Conservation (phyloP, 2,113 vertebrate species). For the Arenaria interpres region DNA sequence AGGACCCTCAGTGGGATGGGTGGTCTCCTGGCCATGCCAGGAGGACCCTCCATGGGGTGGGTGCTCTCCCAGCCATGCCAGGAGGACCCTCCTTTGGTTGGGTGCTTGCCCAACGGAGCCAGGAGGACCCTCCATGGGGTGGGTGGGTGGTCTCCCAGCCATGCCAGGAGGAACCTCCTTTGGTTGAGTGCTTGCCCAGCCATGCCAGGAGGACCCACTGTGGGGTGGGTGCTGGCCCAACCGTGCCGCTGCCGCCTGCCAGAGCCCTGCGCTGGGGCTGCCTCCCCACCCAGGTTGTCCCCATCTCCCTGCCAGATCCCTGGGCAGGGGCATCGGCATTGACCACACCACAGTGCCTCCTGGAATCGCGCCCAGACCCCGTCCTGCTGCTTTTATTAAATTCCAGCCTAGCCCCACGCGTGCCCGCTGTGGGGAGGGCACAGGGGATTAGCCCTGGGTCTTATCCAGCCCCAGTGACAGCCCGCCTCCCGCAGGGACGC, state of each 20-base stretch:
- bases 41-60: too few species aligned
- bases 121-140: not conserved
- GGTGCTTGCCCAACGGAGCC: too few species aligned
- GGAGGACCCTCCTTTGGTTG: too few species aligned
- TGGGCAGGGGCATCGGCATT: not conserved
- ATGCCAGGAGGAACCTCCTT: not conserved
- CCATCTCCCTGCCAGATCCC: not conserved
- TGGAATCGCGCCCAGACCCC: not conserved
- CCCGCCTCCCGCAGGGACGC: too few species aligned
- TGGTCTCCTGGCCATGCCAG: too few species aligned
- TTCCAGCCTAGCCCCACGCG: not conserved
- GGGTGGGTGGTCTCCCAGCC: not conserved
- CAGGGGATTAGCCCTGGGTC: not conserved
- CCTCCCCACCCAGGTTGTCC: not conserved
- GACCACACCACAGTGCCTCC: accelerated
- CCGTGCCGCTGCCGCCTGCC: not conserved
- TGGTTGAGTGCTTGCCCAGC: too few species aligned
- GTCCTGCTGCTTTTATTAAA: not conserved
- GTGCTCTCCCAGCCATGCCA: too few species aligned
- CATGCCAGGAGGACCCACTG: too few species aligned
- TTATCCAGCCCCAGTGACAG: not conserved
- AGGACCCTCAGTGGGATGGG: too few species aligned
- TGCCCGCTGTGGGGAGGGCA: too few species aligned
- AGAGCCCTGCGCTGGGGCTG: not conserved
- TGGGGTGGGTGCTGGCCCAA: not conserved